Percentiles rank a stretch among this genome's conserved stretches.
These are phyloP conservation scores for Thaumetopoea pityocampa DNA, from an alignment of 1,140 invertebrate genomes.

Conservation along the genomic window DNA sequence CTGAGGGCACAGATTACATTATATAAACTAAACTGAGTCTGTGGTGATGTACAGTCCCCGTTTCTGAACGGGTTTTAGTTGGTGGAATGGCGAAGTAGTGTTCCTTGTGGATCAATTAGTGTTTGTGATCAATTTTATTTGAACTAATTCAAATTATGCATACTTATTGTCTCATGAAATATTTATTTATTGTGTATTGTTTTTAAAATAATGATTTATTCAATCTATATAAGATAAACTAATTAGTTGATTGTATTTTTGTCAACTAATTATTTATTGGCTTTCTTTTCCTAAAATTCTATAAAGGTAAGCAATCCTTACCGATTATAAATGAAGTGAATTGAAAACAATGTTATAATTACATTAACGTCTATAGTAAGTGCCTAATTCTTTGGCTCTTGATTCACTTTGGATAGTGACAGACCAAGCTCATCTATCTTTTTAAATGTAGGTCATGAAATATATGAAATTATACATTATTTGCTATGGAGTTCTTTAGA, in stretches of 20 bases:
- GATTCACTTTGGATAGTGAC: not conserved
- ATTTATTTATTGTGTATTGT: conserved; percentile 2
- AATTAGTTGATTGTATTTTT: conserved; percentile 42
- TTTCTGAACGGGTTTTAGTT: conserved; percentile 50
- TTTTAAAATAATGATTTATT: conserved; percentile 8
- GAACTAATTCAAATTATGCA: conserved; percentile 22
- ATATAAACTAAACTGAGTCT: no score
- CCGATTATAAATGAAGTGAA: not conserved
- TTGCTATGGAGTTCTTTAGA: not conserved
- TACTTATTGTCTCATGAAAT: conserved; percentile 11
- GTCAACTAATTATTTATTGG: conserved; percentile 29
- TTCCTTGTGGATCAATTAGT: conserved; percentile 34
- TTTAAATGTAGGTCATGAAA: conserved; percentile 28
- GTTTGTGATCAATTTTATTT: conserved; percentile 38
- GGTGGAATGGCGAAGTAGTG: conserved; percentile 70
- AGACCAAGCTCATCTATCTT: not conserved
- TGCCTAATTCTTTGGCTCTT: not conserved
- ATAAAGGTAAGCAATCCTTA: conserved; percentile 20
- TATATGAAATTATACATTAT: conserved; percentile 11
- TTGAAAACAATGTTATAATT: not conserved
- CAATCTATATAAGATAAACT: conserved; percentile 23
- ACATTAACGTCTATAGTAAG: not conserved
- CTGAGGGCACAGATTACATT: no score
- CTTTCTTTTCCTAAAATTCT: conserved; percentile 27
- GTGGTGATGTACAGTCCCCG: no score